Conservation (phyloP, 2,113 vertebrate genomes). For the Leptocoma aspasia region DNA sequence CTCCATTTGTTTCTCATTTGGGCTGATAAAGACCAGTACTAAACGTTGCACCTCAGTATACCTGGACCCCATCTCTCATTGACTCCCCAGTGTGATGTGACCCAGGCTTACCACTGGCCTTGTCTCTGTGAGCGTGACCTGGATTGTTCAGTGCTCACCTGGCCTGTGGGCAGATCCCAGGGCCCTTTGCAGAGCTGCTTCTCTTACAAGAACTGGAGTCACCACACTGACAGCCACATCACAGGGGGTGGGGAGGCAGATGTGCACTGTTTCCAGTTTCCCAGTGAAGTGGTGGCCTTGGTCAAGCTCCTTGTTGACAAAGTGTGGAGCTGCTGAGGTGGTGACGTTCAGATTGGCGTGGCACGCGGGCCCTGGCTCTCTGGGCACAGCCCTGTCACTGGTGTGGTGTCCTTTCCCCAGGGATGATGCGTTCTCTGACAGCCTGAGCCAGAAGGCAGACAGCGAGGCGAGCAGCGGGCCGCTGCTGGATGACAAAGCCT, state of each 20-base stretch:
- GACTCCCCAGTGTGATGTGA: rapidly evolving
- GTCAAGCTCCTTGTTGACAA: not conserved
- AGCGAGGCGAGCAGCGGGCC: constrained; percentile 98
- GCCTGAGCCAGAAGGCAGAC: constrained; percentile 96
- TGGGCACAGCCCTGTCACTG: not conserved
- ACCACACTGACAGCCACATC: not conserved
- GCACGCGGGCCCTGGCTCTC: not conserved
- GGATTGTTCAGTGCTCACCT: not conserved
- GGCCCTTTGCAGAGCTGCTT: not conserved
- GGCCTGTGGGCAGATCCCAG: not conserved
- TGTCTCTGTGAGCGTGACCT: rapidly evolving
- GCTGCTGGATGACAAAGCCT: constrained; percentile 90
- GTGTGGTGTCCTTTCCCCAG: constrained; percentile 63
- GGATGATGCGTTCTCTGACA: constrained; percentile 97
- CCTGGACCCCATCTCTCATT: not conserved
- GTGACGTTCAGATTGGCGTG: rapidly evolving
- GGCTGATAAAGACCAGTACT: not conserved
- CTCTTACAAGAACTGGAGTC: not conserved
- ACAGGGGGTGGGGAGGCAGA: not conserved
- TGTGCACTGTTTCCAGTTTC: not conserved
- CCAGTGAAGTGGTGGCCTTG: not conserved
- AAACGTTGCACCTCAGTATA: not conserved
- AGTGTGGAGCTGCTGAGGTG: not conserved
- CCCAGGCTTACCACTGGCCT: not conserved
- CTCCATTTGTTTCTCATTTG: not conserved